Evolutionary conservation across 2,113 vertebrate species (phyloP).

Genomic region (Oncorhynchus kisutch): DNA sequence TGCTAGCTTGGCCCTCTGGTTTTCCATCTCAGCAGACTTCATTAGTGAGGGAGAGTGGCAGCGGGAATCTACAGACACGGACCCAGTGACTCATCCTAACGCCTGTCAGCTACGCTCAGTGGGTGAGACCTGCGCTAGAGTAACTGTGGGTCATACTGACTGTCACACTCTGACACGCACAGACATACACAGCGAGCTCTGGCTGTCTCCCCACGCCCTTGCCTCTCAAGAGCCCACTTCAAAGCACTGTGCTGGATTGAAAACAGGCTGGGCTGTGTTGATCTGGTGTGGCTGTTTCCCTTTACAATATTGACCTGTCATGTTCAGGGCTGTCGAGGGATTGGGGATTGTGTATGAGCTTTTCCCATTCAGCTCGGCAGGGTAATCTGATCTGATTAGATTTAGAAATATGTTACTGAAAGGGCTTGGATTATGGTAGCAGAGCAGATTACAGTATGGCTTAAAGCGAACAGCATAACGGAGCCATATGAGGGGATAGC

Average conservation of each 20-base stretch:
- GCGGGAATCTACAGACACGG: neutral
- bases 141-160: constrained; percentile 10
- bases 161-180: neutral
- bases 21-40: no score
- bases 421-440: neutral
- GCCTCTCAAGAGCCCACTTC: neutral
- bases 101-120: neutral
- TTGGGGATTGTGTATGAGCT: neutral
- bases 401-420: neutral
- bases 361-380: neutral
- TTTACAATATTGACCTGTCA: neutral
- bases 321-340: neutral
- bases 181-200: neutral
- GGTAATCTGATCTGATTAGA: constrained; percentile 3
- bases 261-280: constrained; percentile 7
- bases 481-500: neutral
- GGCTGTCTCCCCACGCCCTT: neutral
- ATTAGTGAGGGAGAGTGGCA: no score
- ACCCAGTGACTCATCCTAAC: constrained; percentile 16
- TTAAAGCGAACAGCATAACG: neutral
- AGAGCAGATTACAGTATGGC: neutral
- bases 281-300: neutral
- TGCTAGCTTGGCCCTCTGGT: no score
- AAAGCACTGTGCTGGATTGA: constrained; percentile 17
- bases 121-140: constrained; percentile 10